phyloP scores from a whole-genome alignment of 2,888 invertebrate species.

The Eristalinus sepulchralis region DNA sequence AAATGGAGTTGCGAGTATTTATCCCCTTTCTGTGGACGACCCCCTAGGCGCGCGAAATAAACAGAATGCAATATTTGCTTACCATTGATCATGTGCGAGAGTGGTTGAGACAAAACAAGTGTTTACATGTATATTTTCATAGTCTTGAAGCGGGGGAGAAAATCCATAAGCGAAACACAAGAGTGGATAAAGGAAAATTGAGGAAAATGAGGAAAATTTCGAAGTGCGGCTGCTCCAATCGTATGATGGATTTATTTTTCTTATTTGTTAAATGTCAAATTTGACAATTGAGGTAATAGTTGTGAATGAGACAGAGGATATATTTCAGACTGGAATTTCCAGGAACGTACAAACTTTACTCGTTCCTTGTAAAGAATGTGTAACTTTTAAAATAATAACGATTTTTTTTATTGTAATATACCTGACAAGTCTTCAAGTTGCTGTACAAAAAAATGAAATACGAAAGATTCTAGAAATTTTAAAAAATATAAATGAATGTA shows the following conservation, averaged over 20 bases:
- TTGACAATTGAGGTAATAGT: constrained; percentile 9
- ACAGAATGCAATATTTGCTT: constrained; percentile 44
- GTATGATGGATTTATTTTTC: constrained; percentile 32
- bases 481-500: too few relatives aligned
- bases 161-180: constrained; percentile 40
- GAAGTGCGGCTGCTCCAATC: constrained; percentile 57
- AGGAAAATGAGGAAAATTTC: constrained; percentile 40
- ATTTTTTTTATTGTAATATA: background rate
- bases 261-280: constrained; percentile 42
- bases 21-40: background rate
- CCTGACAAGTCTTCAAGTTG: too few relatives aligned
- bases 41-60: constrained; percentile 34
- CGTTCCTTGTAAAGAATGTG: background rate
- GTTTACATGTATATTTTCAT: constrained; percentile 56
- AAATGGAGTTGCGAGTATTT: constrained; percentile 17
- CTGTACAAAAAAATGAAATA: too few relatives aligned
- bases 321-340: background rate
- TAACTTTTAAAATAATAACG: background rate
- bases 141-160: constrained; percentile 15
- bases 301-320: background rate
- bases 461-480: too few relatives aligned
- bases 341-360: background rate
- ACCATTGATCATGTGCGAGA: constrained; percentile 64
- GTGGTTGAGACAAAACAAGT: constrained; percentile 62
- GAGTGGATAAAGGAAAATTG: constrained; percentile 23